These are phyloP conservation scores for Danio albolineatus DNA, from an alignment of 2,797 vertebrate genomes.

Conservation along the genomic window DNA sequence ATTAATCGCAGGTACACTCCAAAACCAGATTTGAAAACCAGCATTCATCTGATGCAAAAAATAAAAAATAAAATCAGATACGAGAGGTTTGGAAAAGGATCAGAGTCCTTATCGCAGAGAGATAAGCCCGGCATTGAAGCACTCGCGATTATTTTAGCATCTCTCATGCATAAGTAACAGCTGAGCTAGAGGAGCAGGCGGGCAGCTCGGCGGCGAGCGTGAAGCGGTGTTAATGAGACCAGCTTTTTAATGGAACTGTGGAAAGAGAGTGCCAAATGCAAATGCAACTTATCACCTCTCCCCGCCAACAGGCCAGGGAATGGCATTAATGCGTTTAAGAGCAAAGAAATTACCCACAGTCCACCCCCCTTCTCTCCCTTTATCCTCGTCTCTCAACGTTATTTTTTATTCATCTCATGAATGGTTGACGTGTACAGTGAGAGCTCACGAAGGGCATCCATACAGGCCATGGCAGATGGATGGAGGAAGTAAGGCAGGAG, in stretches of 20 bases:
- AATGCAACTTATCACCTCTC: slow-evolving; percentile 76
- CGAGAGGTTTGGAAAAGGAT: slow-evolving; percentile 31
- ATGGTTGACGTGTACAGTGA: slow-evolving; percentile 76
- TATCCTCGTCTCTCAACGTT: slow-evolving; percentile 56
- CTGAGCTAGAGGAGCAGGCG: slow-evolving; percentile 33
- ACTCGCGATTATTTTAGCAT: slow-evolving; percentile 44
- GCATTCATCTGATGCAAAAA: slow-evolving; percentile 13
- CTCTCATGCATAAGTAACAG: slow-evolving; percentile 42
- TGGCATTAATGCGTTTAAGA: slow-evolving; percentile 74
- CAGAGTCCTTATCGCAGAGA: slow-evolving; percentile 35
- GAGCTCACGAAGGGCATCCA: slow-evolving; percentile 64
- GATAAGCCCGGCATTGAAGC: slow-evolving; percentile 28
- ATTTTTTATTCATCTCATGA: slow-evolving; percentile 73
- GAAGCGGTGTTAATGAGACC: slow-evolving; percentile 54
- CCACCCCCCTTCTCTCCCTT: slow-evolving; percentile 64
- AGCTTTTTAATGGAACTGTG: slow-evolving; percentile 54
- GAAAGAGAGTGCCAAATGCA: slow-evolving; percentile 67
- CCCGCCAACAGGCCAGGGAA: slow-evolving; percentile 68
- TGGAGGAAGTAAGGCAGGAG: slow-evolving; percentile 43
- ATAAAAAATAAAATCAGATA: slow-evolving; percentile 10
- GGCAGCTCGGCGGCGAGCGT: slow-evolving; percentile 21
- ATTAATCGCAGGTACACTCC: slow-evolving; percentile 7
- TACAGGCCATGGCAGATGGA: slow-evolving; percentile 50
- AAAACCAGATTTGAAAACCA: slow-evolving; percentile 24
- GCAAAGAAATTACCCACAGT: slow-evolving; percentile 73